Evolutionary conservation across 1,140 invertebrate species (phyloP).

Genomic region (Eueides isabella): DNA sequence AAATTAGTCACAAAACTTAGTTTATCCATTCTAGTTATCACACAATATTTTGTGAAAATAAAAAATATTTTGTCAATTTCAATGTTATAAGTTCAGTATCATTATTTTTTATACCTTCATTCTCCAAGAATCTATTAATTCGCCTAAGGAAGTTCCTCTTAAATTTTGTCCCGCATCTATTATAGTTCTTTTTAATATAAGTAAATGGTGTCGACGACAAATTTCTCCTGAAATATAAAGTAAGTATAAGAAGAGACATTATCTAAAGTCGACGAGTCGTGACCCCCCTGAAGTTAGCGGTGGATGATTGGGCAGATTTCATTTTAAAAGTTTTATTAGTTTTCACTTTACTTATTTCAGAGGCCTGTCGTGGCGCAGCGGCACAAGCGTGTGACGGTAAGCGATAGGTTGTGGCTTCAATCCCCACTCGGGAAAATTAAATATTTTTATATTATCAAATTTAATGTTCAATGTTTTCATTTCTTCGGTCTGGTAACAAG

Average conservation of each 20-base stretch:
- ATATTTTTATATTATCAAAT: too few relatives aligned
- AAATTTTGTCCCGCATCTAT: conserved; percentile 46
- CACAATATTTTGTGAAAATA: background rate
- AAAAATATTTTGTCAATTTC: background rate
- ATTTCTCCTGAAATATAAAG: conserved; percentile 48
- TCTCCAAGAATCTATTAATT: conserved; percentile 57
- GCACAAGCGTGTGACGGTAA: too few relatives aligned
- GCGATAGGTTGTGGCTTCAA: too few relatives aligned
- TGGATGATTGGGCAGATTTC: too few relatives aligned
- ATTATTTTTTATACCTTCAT: conserved; percentile 48
- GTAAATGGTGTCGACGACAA: conserved; percentile 61
- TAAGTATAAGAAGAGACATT: background rate
- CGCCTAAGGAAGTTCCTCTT: conserved; percentile 52
- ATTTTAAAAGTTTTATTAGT: too few relatives aligned
- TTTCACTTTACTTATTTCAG: too few relatives aligned
- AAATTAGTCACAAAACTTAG: background rate
- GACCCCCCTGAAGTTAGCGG: too few relatives aligned
- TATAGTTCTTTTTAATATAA: conserved; percentile 50
- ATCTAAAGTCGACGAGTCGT: too few relatives aligned
- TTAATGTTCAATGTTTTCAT: too few relatives aligned
- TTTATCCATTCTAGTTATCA: background rate
- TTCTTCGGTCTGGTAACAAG: too few relatives aligned
- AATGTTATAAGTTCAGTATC: background rate
- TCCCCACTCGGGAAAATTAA: too few relatives aligned
- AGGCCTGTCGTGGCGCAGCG: too few relatives aligned